These are phyloP conservation scores for Vulpes vulpes DNA, from an alignment of 2,113 vertebrate genomes.

Conservation along the genomic window DNA sequence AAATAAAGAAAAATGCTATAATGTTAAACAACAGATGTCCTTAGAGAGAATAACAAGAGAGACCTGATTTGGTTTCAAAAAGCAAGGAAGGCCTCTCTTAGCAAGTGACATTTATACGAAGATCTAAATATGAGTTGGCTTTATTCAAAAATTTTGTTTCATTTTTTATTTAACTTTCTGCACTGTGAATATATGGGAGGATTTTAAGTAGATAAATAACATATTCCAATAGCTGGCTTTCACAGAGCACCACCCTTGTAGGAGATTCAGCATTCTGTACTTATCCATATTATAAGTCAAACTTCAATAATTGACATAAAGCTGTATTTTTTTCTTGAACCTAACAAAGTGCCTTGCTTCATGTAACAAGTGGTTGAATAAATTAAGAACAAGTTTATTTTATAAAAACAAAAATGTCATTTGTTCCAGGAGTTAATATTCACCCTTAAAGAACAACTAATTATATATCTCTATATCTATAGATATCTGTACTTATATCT, in stretches of 20 bases:
- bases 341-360: neutral
- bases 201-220: slow-evolving; percentile 38
- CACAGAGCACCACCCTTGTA: neutral
- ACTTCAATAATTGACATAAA: neutral
- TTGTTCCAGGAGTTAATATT: neutral
- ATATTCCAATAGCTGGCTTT: slow-evolving; percentile 15
- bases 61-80: neutral
- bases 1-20: neutral
- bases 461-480: neutral
- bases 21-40: slow-evolving; percentile 32
- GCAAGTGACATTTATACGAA: slow-evolving; percentile 41
- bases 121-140: neutral
- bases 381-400: neutral
- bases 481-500: neutral
- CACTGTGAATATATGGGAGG: neutral
- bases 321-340: neutral
- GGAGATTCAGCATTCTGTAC: neutral
- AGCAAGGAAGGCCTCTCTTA: neutral
- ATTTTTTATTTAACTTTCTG: slow-evolving; percentile 30
- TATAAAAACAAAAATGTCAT: neutral
- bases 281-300: neutral
- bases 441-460: neutral
- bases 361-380: neutral
- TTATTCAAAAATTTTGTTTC: neutral
- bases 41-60: neutral